Evolutionary conservation across 2,888 invertebrate genomes (phyloP).

Genomic region (Cantharis lateralis): DNA sequence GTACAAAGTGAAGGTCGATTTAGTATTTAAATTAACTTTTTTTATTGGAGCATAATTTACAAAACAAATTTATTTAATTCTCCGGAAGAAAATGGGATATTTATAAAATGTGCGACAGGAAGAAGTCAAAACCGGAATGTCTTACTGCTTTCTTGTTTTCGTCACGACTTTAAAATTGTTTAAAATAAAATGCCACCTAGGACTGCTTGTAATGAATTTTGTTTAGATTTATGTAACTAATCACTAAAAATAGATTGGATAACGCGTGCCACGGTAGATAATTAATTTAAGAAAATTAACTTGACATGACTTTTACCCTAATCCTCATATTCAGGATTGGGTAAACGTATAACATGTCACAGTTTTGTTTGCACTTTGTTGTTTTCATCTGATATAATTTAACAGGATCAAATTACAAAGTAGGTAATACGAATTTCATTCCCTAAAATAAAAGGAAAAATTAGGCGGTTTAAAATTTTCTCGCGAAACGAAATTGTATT

Average conservation of each 20-base stretch:
- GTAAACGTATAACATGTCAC: constrained; percentile 30
- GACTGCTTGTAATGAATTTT: constrained; percentile 19
- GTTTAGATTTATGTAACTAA: constrained; percentile 28
- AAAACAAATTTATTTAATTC: neutral
- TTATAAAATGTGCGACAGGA: constrained; percentile 23
- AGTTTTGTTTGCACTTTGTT: constrained; percentile 30
- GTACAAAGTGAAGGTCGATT: neutral
- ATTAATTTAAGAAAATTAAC: constrained; percentile 34
- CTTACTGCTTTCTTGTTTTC: constrained; percentile 30
- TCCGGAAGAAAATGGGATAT: constrained; percentile 11
- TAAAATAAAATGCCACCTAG: constrained; percentile 31
- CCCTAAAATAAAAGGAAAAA: neutral
- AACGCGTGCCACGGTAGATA: constrained; percentile 19
- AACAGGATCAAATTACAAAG: constrained; percentile 3
- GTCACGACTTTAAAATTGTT: constrained; percentile 28
- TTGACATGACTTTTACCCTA: constrained; percentile 29
- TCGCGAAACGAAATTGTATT: neutral
- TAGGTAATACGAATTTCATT: neutral
- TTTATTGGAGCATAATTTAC: neutral
- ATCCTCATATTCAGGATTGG: constrained; percentile 18
- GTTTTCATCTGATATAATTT: constrained; percentile 17
- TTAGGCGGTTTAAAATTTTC: neutral
- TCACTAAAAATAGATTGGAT: constrained; percentile 26
- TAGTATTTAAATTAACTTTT: neutral
- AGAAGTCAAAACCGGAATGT: constrained; percentile 21